phyloP scores from a whole-genome alignment of 2,113 vertebrate genomes.

The Lonchura striata region DNA sequence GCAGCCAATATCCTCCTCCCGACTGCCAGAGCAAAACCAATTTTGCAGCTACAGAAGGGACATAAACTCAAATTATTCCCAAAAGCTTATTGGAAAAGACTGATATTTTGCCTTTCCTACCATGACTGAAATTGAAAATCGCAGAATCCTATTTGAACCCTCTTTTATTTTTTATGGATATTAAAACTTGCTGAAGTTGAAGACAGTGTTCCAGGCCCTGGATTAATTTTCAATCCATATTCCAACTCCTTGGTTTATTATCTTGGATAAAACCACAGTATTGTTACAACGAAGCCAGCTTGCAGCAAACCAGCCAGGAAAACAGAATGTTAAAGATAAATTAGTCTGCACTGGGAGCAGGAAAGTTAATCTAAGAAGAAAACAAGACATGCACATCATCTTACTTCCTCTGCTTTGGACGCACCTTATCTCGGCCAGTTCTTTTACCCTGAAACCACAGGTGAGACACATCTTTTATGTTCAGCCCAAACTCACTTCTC shows the following conservation, averaged over 20 bases:
- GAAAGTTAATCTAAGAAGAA: constrained; percentile 45
- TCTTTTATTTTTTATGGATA: not conserved
- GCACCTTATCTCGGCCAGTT: constrained; percentile 70
- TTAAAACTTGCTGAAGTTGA: not conserved
- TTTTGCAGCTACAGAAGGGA: not conserved
- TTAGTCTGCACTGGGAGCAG: constrained; percentile 45
- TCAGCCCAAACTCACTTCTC: not conserved
- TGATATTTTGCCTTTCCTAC: not conserved
- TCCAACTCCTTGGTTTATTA: not conserved
- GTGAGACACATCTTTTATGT: not conserved
- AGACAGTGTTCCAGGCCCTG: not conserved
- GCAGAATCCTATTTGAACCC: not conserved
- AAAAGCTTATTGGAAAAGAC: not conserved
- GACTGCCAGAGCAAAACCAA: not conserved
- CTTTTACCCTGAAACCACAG: constrained; percentile 72
- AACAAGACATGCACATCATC: constrained; percentile 69
- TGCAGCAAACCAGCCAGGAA: constrained; percentile 21
- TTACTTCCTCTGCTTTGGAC: constrained; percentile 73
- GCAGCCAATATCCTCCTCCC: not conserved
- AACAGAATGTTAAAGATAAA: not conserved
- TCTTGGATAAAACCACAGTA: not conserved
- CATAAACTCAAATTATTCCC: not conserved
- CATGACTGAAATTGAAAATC: not conserved
- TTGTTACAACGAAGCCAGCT: not conserved
- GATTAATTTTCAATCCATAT: not conserved